Percentiles rank a stretch among this genome's conserved stretches.
phyloP scores from a whole-genome alignment of 1,140 invertebrate species.

The Drosophila quadrilineata region DNA sequence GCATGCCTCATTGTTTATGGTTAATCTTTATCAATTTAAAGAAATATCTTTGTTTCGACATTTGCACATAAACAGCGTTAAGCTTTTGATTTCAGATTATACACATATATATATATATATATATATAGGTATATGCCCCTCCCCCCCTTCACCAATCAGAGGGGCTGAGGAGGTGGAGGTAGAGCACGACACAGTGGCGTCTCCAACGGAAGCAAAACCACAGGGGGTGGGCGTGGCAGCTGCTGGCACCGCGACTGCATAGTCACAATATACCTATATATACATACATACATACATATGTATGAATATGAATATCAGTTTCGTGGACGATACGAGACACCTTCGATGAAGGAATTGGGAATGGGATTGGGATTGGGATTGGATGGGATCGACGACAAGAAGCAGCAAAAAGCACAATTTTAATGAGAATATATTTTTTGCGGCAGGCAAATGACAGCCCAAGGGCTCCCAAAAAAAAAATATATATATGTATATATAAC shows the following conservation, averaged over 20 bases:
- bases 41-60: constrained; percentile 80
- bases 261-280: not conserved
- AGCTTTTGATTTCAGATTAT: constrained; percentile 36
- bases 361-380: no score
- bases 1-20: constrained; percentile 61
- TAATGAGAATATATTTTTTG: constrained; percentile 78
- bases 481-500: not conserved
- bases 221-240: constrained; percentile 71
- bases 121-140: no score
- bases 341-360: no score
- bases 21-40: constrained; percentile 79
- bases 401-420: constrained; percentile 74
- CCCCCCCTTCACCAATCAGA: not conserved
- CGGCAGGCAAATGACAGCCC: constrained; percentile 63
- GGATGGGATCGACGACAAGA: constrained; percentile 71
- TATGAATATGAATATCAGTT: no score
- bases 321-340: not conserved
- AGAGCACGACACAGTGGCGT: constrained; percentile 61
- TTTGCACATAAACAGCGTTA: constrained; percentile 76
- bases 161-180: not conserved
- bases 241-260: constrained; percentile 6
- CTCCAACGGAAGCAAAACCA: constrained; percentile 79
- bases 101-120: no score
- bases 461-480: constrained; percentile 13
- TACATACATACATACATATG: no score